Conservation (phyloP, 1,140 invertebrate genomes). For the Vanessa atalanta region DNA sequence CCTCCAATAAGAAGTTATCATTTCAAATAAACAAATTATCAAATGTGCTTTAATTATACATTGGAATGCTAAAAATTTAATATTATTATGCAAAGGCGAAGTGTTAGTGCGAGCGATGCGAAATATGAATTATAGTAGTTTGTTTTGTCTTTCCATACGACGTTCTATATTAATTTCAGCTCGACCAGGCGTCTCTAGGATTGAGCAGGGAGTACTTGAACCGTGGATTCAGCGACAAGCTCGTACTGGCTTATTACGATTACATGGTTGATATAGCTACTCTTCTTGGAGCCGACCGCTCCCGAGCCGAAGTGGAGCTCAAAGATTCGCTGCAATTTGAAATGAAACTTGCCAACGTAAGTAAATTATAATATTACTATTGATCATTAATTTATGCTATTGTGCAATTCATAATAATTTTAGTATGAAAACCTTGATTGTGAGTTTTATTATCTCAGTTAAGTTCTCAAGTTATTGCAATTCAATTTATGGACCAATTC, state of each 20-base stretch:
- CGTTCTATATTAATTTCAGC: constrained; percentile 77
- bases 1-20: too few species aligned
- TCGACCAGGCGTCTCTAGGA: constrained; percentile 95
- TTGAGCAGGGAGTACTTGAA: constrained; percentile 94
- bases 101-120: constrained; percentile 12
- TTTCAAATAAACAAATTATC: too few species aligned
- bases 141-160: constrained; percentile 7
- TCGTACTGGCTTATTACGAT: constrained; percentile 89
- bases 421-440: too few species aligned
- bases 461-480: too few species aligned
- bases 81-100: constrained; percentile 1
- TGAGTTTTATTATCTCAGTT: too few species aligned
- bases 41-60: background rate
- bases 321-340: constrained; percentile 94
- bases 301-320: constrained; percentile 87
- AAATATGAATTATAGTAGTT: constrained; percentile 10
- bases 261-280: constrained; percentile 94
- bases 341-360: constrained; percentile 95
- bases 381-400: background rate
- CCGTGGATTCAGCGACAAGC: constrained; percentile 89
- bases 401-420: background rate
- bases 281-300: constrained; percentile 90
- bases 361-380: constrained; percentile 44
- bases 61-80: background rate
- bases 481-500: too few species aligned